phyloP scores from a whole-genome alignment of 2,113 vertebrate species.

The Delphinus delphis region DNA sequence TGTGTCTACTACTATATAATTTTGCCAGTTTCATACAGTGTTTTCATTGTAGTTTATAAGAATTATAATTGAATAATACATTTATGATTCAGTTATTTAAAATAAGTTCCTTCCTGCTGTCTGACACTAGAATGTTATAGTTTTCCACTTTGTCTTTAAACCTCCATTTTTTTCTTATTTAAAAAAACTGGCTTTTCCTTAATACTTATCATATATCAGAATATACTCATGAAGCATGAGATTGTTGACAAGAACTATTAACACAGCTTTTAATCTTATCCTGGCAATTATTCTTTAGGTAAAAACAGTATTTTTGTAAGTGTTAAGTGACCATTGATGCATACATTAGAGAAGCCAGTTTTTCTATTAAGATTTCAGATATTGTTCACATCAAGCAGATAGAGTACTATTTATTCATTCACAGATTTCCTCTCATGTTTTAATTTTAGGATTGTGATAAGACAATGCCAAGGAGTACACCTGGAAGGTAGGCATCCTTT shows the following conservation, averaged over 20 bases:
- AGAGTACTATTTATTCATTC: constrained; percentile 47
- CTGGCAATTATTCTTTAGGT: constrained; percentile 31
- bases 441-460: constrained; percentile 92
- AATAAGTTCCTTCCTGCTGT: neutral
- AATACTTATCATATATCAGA: neutral
- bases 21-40: neutral
- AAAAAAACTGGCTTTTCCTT: neutral
- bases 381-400: constrained; percentile 10
- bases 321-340: constrained; percentile 4
- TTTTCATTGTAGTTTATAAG: constrained; percentile 28
- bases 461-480: constrained; percentile 92
- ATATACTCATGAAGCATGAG: neutral
- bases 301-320: neutral
- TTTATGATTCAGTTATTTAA: neutral
- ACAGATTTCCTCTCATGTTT: constrained; percentile 56
- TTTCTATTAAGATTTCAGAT: neutral
- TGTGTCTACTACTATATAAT: constrained; percentile 60
- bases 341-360: neutral
- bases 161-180: neutral
- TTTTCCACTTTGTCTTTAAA: neutral
- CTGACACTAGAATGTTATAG: neutral
- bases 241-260: constrained; percentile 19
- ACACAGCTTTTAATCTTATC: neutral
- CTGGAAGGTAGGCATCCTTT: constrained; percentile 89
- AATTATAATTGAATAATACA: neutral